Evolutionary conservation across 2,797 vertebrate species (phyloP).

Genomic region (Epinephelus malabaricus): DNA sequence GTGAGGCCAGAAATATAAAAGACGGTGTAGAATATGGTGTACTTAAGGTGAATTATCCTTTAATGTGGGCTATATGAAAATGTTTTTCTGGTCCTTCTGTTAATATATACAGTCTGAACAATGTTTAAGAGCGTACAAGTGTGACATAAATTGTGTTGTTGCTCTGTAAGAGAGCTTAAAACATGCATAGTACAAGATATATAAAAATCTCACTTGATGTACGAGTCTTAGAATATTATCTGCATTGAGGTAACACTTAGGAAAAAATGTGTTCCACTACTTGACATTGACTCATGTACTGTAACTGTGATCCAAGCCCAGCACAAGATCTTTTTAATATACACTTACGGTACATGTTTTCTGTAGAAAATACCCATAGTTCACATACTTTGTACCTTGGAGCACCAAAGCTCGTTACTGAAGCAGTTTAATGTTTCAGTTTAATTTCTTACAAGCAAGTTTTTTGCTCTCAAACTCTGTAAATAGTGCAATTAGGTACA

Average conservation of each 20-base stretch:
- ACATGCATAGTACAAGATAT: background rate
- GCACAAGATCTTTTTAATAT: background rate
- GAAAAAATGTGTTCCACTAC: background rate
- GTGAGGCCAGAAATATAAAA: background rate
- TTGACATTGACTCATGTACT: background rate
- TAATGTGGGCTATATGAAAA: background rate
- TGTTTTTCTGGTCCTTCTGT: background rate
- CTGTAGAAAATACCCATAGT: background rate
- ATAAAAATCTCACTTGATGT: background rate
- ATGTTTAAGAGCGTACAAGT: conserved; percentile 15
- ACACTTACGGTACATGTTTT: background rate
- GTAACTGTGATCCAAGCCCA: background rate
- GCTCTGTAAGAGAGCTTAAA: conserved; percentile 6
- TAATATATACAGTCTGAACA: conserved; percentile 35
- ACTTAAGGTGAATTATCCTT: conserved; percentile 19
- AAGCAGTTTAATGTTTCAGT: too few relatives aligned
- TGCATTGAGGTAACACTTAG: background rate
- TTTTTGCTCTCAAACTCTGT: too few relatives aligned
- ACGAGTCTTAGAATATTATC: background rate
- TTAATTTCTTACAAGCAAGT: too few relatives aligned
- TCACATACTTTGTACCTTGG: background rate
- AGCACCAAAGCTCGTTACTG: background rate
- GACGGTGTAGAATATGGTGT: background rate
- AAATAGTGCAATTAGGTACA: background rate
- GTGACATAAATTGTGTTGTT: background rate